Conservation (phyloP, 2,888 invertebrate genomes). For the Chrysolina haemoptera region DNA sequence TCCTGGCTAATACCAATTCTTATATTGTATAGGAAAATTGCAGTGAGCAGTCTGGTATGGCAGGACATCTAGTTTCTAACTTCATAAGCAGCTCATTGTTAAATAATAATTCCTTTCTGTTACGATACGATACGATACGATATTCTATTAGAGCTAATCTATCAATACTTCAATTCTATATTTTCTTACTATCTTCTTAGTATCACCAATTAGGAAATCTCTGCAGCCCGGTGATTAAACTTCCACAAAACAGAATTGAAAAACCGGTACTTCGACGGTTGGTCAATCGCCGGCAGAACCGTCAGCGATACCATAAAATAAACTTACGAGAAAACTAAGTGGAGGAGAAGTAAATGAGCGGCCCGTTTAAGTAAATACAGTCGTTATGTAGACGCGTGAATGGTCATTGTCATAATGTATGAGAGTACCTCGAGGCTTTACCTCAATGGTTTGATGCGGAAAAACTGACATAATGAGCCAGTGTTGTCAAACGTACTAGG, state of each 20-base stretch:
- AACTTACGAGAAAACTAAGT: constrained; percentile 11
- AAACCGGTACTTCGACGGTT: constrained; percentile 13
- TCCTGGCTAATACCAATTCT: too few relatives aligned
- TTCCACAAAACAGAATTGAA: neutral
- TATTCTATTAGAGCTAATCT: too few relatives aligned
- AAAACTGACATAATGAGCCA: constrained; percentile 12
- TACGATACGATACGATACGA: too few relatives aligned
- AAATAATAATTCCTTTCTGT: too few relatives aligned
- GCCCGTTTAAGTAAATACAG: constrained; percentile 60
- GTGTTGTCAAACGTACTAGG: neutral
- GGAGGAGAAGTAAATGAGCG: constrained; percentile 27
- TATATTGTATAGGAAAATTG: too few relatives aligned
- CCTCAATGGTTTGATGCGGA: neutral
- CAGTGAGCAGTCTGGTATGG: too few relatives aligned
- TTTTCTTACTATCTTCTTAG: too few relatives aligned
- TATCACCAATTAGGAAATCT: too few relatives aligned
- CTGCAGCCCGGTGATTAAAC: too few relatives aligned
- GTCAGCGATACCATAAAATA: constrained; percentile 13
- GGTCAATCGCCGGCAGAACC: neutral
- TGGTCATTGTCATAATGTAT: constrained; percentile 60
- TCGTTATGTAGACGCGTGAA: constrained; percentile 58
- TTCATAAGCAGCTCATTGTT: too few relatives aligned
- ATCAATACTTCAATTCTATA: too few relatives aligned
- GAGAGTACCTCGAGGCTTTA: constrained; percentile 49
- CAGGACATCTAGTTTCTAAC: too few relatives aligned